Base-by-base conservation (phyloP, 1,140 invertebrate genomes). In the Sweltsa coloradensis region DNA sequence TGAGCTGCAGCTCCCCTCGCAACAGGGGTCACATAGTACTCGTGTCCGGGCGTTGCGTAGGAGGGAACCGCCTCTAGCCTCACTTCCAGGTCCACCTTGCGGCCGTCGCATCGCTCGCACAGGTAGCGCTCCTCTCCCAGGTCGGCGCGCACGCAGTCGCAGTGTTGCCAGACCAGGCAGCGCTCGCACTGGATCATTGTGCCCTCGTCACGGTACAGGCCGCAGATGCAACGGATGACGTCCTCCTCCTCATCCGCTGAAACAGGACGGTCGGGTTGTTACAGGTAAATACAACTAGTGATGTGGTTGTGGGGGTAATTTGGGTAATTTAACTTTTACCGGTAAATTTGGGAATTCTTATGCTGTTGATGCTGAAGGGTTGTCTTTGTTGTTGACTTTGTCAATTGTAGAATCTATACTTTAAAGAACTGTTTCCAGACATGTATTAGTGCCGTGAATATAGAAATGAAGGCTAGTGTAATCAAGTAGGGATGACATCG, bases 111-210 rank as follows among this genome's bases (percentile, higher is more conserved):
- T 41, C 78, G 69, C 58, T 96, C 90, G 64, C 93, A 97, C 47
- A 89, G 73, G 61, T 96, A 95, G 56, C 83, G 80, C 37, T 83
- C 81, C 5, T 75, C 74, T 41, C 72, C 72, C 11, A 76, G 74
- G 51, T 83, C 76, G 5, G 81, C 79, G 53, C 84, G 80, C 50
- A 96, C 85, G 63, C 93, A 97, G 60, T 94, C 87, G 56, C 88
- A 89, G 65, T 97, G 93, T 62, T 97, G 93, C 93, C 93, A 97
- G 13, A 92, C 90, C 56, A 90, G 75, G 66, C 93, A 97, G 22
- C 85, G 77, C 55, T 81, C 89, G 67, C 93, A 97, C 64, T 95
- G 91, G 54, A 97, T 92, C 93, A 97, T 97, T 5, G 92, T 62
- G 1, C 95, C 95, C 67, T 98, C 95, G 58, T 98, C 95, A 55